These are phyloP conservation scores for Amphiprion percula DNA, from an alignment of 2,113 vertebrate species.

Conservation along the genomic window DNA sequence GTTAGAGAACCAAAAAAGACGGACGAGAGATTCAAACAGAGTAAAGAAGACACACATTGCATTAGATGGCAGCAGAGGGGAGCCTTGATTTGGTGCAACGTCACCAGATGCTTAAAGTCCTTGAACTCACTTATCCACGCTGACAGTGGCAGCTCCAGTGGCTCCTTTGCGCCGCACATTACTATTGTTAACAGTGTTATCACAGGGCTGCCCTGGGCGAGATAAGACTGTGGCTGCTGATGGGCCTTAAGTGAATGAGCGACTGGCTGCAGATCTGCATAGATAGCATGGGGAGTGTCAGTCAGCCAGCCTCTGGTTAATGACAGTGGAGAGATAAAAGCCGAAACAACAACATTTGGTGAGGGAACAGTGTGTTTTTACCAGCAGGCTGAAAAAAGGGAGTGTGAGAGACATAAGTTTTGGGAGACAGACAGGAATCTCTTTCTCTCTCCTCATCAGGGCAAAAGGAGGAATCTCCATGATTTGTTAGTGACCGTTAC, in stretches of 20 bases:
- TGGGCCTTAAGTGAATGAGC: conserved; percentile 71
- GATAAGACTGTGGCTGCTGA: conserved; percentile 78
- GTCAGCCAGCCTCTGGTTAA: conserved; percentile 81
- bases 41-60: background rate
- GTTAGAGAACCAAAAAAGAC: conserved; percentile 41
- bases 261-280: conserved; percentile 65
- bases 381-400: conserved; percentile 46
- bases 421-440: conserved; percentile 83
- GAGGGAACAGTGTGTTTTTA: conserved; percentile 69
- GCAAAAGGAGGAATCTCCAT: conserved; percentile 30
- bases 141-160: conserved; percentile 73
- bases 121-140: conserved; percentile 77
- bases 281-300: conserved; percentile 61
- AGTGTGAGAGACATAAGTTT: conserved; percentile 67
- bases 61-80: background rate
- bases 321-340: conserved; percentile 77
- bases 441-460: conserved; percentile 48
- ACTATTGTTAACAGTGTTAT: conserved; percentile 86
- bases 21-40: conserved; percentile 12
- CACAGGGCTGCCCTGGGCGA: conserved; percentile 74
- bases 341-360: conserved; percentile 67
- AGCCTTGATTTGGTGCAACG: conserved; percentile 15
- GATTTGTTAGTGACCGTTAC: conserved; percentile 48
- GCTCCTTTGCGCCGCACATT: conserved; percentile 74
- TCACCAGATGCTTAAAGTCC: conserved; percentile 72